Evolutionary conservation across 2,888 invertebrate genomes (phyloP).

Genomic region (Epinotia nisella): DNA sequence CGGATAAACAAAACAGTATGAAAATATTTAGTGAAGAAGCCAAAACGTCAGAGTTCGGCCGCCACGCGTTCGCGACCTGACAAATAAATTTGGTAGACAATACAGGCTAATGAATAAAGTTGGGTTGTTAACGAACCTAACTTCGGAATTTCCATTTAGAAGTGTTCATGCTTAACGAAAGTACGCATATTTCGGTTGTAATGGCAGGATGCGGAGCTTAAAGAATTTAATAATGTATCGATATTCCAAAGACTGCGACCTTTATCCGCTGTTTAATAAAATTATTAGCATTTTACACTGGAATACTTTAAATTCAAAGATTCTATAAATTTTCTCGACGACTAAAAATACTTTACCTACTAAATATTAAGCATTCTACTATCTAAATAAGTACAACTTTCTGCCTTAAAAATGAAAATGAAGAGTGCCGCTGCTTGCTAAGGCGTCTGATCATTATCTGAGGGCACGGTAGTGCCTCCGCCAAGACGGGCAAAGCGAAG

Average conservation of each 20-base stretch:
- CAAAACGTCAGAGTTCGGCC: slow-evolving; percentile 66
- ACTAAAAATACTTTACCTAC: not conserved
- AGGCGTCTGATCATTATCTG: not conserved
- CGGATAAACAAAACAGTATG: slow-evolving; percentile 75
- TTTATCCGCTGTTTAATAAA: slow-evolving; percentile 17
- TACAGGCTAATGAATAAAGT: slow-evolving; percentile 83
- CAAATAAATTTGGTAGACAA: slow-evolving; percentile 80
- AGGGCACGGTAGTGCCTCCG: too few relatives aligned
- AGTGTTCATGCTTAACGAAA: slow-evolving; percentile 72
- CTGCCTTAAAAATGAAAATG: not conserved
- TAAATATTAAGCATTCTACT: not conserved
- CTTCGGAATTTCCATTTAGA: slow-evolving; percentile 75
- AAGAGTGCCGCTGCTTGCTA: not conserved
- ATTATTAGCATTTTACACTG: slow-evolving; percentile 20
- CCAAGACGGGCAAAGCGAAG: too few relatives aligned
- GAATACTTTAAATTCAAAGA: not conserved
- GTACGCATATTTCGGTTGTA: slow-evolving; percentile 64
- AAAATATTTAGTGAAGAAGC: slow-evolving; percentile 65
- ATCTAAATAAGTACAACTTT: too few relatives aligned
- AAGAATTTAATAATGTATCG: slow-evolving; percentile 43
- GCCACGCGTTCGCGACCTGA: slow-evolving; percentile 70
- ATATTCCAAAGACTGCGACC: slow-evolving; percentile 22
- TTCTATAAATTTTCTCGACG: not conserved
- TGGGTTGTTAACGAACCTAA: slow-evolving; percentile 79
- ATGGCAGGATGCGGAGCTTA: slow-evolving; percentile 42